phyloP scores from a whole-genome alignment of 2,113 vertebrate species.

The Platysteira castanea region DNA sequence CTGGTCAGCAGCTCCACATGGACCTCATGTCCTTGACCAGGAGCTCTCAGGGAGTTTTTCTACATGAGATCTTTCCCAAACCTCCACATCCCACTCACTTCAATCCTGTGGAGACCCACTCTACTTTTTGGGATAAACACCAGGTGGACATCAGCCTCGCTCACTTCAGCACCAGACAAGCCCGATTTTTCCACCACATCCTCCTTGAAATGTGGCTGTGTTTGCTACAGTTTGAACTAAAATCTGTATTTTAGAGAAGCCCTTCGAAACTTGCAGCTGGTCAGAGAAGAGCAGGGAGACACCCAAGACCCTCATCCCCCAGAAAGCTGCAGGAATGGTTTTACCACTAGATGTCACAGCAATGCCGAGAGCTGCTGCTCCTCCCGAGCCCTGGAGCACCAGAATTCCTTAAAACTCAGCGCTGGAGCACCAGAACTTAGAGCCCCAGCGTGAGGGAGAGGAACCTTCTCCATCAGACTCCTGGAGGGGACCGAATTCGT shows the following conservation, averaged over 20 bases:
- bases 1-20: neutral
- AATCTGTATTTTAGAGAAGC: neutral
- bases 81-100: fast-evolving
- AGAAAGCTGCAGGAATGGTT: neutral
- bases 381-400: neutral
- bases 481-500: neutral
- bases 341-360: constrained; percentile 63
- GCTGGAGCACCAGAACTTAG: too few species aligned
- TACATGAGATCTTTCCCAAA: neutral
- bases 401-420: neutral
- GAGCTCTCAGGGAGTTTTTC: neutral
- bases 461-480: neutral
- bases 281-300: neutral
- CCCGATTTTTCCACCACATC: neutral
- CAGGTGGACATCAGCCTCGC: neutral
- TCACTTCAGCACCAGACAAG: neutral
- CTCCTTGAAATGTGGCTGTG: fast-evolving
- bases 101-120: neutral
- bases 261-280: neutral
- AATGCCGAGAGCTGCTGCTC: neutral
- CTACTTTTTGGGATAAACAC: neutral
- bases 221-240: neutral
- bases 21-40: neutral
- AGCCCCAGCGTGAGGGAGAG: neutral
- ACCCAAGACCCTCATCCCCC: neutral